Conservation (phyloP, 2,797 vertebrate species). For the Alectoris magna region DNA sequence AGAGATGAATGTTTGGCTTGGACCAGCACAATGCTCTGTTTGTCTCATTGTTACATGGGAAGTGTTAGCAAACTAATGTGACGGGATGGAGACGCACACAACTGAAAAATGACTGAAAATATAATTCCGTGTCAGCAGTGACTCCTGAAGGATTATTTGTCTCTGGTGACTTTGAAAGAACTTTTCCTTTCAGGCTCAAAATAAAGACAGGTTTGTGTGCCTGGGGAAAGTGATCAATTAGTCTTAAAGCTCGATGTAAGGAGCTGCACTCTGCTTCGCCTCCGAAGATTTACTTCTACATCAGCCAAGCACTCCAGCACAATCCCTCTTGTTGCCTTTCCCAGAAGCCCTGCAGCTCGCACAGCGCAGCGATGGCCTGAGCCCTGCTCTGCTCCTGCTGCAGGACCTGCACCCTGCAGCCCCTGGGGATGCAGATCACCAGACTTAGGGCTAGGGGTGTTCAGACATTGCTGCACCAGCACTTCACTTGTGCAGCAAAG, state of each 20-base stretch:
- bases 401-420: background rate
- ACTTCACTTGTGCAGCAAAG: background rate
- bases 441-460: background rate
- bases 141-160: constrained; percentile 70
- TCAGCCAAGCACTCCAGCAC: background rate
- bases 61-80: constrained; percentile 78
- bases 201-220: constrained; percentile 64
- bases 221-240: constrained; percentile 17
- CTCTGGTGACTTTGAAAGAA: constrained; percentile 63
- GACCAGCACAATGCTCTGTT: constrained; percentile 76
- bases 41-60: constrained; percentile 77
- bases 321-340: background rate
- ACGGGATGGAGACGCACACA: constrained; percentile 65
- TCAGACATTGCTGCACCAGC: background rate
- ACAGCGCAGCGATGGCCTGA: background rate
- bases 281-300: constrained; percentile 51
- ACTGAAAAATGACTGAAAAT: constrained; percentile 74
- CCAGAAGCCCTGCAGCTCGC: background rate
- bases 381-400: background rate
- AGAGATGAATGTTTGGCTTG: constrained; percentile 77
- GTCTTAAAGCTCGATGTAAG: constrained; percentile 37
- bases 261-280: constrained; percentile 36
- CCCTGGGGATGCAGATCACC: background rate
- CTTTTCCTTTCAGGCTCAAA: constrained; percentile 38
- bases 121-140: constrained; percentile 62